phyloP scores from a whole-genome alignment of 2,113 vertebrate genomes.

The Cinclus mexicanus region DNA sequence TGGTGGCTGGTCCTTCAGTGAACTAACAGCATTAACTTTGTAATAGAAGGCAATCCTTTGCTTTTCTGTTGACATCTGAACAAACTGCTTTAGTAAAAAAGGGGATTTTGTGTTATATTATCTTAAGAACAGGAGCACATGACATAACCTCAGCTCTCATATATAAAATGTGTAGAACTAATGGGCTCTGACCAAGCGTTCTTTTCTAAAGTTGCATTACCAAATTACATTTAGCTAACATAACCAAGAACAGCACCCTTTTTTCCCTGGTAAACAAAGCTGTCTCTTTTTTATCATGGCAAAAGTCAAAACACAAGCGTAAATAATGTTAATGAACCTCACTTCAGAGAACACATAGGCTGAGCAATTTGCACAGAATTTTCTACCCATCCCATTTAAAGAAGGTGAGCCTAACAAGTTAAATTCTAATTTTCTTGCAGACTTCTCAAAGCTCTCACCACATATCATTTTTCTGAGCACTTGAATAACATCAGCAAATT shows the following conservation, averaged over 20 bases:
- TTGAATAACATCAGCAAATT: conserved; percentile 10
- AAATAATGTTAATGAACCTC: background rate
- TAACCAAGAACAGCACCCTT: background rate
- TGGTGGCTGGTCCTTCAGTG: background rate
- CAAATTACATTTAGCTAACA: background rate
- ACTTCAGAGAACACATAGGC: background rate
- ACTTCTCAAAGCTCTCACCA: background rate
- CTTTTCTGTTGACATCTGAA: background rate
- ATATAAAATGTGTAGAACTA: background rate
- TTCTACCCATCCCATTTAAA: background rate
- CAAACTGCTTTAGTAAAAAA: background rate
- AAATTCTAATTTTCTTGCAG: background rate
- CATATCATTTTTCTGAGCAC: background rate
- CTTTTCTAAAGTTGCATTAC: background rate
- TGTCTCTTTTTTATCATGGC: background rate
- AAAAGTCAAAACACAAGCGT: background rate
- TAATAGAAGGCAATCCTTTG: background rate
- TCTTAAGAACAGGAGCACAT: background rate
- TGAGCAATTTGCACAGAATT: background rate
- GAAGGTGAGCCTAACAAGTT: background rate
- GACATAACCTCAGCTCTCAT: background rate
- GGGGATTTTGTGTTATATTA: background rate
- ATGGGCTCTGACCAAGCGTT: background rate
- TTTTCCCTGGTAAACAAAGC: background rate
- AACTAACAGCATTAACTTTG: background rate